Conservation (phyloP, 1,140 invertebrate species). For the Scaptomyza graminum region DNA sequence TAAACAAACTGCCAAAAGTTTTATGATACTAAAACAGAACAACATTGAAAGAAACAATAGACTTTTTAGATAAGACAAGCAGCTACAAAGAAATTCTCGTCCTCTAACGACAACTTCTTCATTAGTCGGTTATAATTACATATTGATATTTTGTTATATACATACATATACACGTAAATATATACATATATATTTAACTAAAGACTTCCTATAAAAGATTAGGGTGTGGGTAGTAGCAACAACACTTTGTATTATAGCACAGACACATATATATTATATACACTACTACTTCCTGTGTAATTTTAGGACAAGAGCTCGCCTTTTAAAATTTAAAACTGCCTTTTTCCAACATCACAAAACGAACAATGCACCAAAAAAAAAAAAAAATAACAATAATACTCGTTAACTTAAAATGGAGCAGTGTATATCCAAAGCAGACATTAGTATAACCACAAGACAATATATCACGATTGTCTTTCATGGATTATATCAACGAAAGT, state of each 20-base stretch:
- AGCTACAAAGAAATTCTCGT: constrained; percentile 82
- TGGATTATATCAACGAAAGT: constrained; percentile 47
- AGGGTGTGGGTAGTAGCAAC: constrained; percentile 75
- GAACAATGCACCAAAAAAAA: constrained; percentile 68
- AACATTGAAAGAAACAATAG: constrained; percentile 15
- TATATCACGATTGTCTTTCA: constrained; percentile 66
- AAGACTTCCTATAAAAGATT: constrained; percentile 76
- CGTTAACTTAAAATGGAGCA: constrained; percentile 30
- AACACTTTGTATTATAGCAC: constrained; percentile 80
- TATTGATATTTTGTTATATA: constrained; percentile 62
- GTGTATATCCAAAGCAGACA: neutral
- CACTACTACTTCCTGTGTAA: constrained; percentile 62
- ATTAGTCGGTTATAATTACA: constrained; percentile 82
- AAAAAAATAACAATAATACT: constrained; percentile 46
- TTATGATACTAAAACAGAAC: constrained; percentile 26
- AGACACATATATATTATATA: constrained; percentile 49
- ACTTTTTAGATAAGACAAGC: constrained; percentile 26
- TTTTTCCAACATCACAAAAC: constrained; percentile 58
- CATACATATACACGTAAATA: constrained; percentile 22
- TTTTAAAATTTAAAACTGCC: constrained; percentile 75
- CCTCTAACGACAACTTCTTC: constrained; percentile 84
- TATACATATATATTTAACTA: constrained; percentile 63
- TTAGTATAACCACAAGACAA: constrained; percentile 59
- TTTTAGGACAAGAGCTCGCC: constrained; percentile 59
- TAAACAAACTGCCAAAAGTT: constrained; percentile 55